Evolutionary conservation across 1,140 invertebrate genomes (phyloP).

Genomic region (Drosophila equinoxialis): DNA sequence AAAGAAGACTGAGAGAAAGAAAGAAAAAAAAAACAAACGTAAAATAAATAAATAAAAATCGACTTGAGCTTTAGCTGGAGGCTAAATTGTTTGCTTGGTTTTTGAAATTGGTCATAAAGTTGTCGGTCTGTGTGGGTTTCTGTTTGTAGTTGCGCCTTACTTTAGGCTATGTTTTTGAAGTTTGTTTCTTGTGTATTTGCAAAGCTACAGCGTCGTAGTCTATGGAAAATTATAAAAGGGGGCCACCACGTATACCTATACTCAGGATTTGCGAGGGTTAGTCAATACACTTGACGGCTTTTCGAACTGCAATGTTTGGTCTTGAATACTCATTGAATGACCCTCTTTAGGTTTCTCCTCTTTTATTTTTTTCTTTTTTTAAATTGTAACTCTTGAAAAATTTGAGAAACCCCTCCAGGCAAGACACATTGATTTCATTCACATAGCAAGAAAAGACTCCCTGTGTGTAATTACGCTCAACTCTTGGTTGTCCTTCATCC

Average conservation of each 20-base stretch:
- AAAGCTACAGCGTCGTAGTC: not conserved
- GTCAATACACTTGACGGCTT: too few species aligned
- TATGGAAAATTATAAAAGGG: not conserved
- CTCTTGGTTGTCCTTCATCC: constrained; percentile 14
- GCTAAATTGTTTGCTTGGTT: constrained; percentile 59
- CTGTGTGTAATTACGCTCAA: constrained; percentile 44
- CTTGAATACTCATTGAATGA: too few species aligned
- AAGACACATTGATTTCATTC: constrained; percentile 28
- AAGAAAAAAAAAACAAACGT: constrained; percentile 39
- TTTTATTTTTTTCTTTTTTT: too few species aligned
- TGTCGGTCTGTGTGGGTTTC: constrained; percentile 44
- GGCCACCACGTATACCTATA: not conserved
- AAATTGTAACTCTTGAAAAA: constrained; percentile 35
- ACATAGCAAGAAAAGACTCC: constrained; percentile 1
- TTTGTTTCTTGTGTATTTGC: constrained; percentile 20
- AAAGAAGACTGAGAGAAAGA: not conserved
- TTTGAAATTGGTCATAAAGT: constrained; percentile 41
- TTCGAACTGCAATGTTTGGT: too few species aligned
- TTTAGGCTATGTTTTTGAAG: constrained; percentile 75
- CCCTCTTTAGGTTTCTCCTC: too few species aligned
- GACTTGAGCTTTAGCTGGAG: constrained; percentile 50
- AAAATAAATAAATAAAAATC: constrained; percentile 41
- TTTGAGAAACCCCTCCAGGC: constrained; percentile 25
- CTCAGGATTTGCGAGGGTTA: not conserved
- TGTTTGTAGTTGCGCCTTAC: constrained; percentile 54